Base-by-base conservation (phyloP, 2,113 vertebrate species). In the Brachionichthys hirsutus region DNA sequence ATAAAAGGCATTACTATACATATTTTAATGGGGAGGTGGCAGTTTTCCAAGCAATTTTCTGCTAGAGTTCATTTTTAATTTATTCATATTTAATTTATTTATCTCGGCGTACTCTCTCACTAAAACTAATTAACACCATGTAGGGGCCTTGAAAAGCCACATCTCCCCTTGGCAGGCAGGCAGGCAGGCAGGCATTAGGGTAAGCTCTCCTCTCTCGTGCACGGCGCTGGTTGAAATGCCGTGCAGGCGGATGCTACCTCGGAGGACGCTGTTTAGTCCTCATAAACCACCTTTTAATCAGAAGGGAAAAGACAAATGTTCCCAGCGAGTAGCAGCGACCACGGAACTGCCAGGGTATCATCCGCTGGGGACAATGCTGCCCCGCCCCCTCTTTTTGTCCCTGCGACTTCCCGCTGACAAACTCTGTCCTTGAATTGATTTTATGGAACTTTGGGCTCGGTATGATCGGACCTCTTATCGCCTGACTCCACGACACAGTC, bases 21-120 rank as follows among this genome's bases (percentile, higher is more conserved):
- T 87, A 89, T 91, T 92, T 92, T 91, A 92, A 92, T 88, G 82
- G 87, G 78, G 82, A 89, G 89, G 89, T 88, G 89, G 88, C 89
- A 89, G 89, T 90, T 92, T 92, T 90, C 91, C 83, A 90, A 89
- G 88, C 89, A 92, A 92, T 92, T 92, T 92, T 92, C 90, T 92
- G 90, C 90, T 87, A 92, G 88, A 92, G 88, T 91, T 91, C 88
- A 90, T 92, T 91, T 91, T 92, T 91, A 91, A 92, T 92, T 92
- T 91, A 91, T 92, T 92, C 90, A 88, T 90, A 88, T 92, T 92
- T 88, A 90, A 91, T 92, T 92, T 91, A 91, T 92, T 92, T 90
- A 85, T 90, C 88, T 92, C 84, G 87, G 90, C 89, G 87, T 91
- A 89, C 78, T 81, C 78, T 82, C 89, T 90, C 85, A 78, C 86